These are phyloP conservation scores for Chouioia cunea DNA, from an alignment of 2,888 invertebrate genomes.

Conservation along the genomic window DNA sequence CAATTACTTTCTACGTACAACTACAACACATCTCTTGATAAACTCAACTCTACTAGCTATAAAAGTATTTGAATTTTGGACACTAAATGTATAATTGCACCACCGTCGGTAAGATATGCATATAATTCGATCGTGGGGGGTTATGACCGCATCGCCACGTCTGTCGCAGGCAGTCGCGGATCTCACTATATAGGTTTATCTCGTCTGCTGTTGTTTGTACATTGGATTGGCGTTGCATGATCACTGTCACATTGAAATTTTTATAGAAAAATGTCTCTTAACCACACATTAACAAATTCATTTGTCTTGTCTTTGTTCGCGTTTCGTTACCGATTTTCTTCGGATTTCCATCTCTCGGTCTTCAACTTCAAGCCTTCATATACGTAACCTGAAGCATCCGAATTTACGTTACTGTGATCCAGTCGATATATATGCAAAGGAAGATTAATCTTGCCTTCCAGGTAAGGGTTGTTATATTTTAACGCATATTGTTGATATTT, in stretches of 20 bases:
- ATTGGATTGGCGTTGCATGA: conserved; percentile 14
- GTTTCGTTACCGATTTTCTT: conserved; percentile 11
- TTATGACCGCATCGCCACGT: conserved; percentile 30
- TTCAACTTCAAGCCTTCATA: conserved; percentile 16
- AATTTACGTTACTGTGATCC: conserved; percentile 5
- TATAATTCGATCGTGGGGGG: not conserved
- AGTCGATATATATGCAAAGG: conserved; percentile 3
- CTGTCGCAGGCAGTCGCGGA: not conserved
- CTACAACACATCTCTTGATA: no score
- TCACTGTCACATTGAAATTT: conserved; percentile 5
- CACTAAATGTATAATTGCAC: not conserved
- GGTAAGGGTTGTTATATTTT: conserved; percentile 16
- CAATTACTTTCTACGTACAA: no score
- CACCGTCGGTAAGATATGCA: not conserved
- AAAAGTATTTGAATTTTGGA: not conserved
- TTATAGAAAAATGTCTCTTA: conserved; percentile 34
- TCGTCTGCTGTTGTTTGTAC: conserved; percentile 41
- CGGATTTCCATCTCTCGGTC: conserved; percentile 15
- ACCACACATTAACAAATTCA: not conserved
- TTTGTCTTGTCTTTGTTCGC: conserved; percentile 5
- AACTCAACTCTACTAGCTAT: not conserved
- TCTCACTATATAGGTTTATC: conserved; percentile 10
- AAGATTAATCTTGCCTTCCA: conserved; percentile 22
- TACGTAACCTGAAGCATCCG: conserved; percentile 37
- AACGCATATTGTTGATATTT: not conserved